Conservation (phyloP, 2,113 vertebrate genomes). For the Erpornis zantholeuca region DNA sequence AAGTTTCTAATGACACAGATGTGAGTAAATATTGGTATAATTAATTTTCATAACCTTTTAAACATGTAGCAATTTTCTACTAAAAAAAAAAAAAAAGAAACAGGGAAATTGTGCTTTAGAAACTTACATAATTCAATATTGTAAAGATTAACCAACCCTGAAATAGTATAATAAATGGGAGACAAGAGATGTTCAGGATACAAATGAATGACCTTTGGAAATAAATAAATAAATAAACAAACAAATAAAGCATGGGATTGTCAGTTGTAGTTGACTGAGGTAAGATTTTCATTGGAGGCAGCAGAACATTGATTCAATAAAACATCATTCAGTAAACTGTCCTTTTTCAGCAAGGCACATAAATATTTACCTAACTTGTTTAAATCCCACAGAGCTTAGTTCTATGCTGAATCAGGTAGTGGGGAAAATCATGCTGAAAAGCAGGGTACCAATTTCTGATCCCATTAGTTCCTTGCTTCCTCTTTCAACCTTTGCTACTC, state of each 20-base stretch:
- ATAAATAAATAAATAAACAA: constrained; percentile 1
- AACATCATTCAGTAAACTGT: not conserved
- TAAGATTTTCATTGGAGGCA: constrained; percentile 5
- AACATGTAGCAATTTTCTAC: constrained; percentile 17
- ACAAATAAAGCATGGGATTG: not conserved
- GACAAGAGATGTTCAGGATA: not conserved
- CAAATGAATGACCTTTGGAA: constrained; percentile 50
- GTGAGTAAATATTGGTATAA: constrained; percentile 19
- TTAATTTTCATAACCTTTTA: constrained; percentile 54
- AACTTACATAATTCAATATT: constrained; percentile 53
- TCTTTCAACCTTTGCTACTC: not conserved
- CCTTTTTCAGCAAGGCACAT: not conserved
- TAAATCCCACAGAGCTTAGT: not conserved
- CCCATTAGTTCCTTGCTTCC: not conserved
- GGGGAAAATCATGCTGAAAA: not conserved
- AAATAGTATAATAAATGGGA: constrained; percentile 48
- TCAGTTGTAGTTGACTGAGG: not conserved
- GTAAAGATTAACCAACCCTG: constrained; percentile 50
- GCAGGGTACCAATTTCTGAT: not conserved
- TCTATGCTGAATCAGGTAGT: not conserved
- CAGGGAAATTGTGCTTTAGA: constrained; percentile 7
- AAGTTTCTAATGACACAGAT: not conserved
- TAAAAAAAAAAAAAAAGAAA: not conserved
- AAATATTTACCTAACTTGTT: constrained; percentile 38
- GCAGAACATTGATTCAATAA: not conserved